Evolutionary conservation across 2,888 invertebrate species (phyloP).

Genomic region (Caenorhabditis sp.): DNA sequence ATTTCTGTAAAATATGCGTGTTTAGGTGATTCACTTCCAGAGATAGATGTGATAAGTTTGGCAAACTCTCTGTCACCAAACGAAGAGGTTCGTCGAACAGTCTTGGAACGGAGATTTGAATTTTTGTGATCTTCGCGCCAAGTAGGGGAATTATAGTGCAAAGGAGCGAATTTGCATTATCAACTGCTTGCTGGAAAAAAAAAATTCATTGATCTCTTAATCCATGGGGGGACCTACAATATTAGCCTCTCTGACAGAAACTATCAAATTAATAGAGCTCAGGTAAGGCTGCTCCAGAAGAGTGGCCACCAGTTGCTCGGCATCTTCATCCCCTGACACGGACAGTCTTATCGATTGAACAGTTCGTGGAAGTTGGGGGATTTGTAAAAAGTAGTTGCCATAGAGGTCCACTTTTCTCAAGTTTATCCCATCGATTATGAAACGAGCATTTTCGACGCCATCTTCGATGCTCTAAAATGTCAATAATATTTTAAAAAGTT

Average conservation of each 20-base stretch:
- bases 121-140: conserved; percentile 61
- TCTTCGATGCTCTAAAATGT: conserved; percentile 33
- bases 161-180: conserved; percentile 63
- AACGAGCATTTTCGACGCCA: conserved; percentile 27
- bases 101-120: conserved; percentile 61
- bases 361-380: conserved; percentile 64
- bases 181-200: conserved; percentile 59
- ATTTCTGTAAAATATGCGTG: conserved; percentile 54
- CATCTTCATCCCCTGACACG: conserved; percentile 65
- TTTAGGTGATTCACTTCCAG: conserved; percentile 63
- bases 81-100: conserved; percentile 61
- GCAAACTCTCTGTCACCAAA: conserved; percentile 55
- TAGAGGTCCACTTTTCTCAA: conserved; percentile 67
- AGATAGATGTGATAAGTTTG: conserved; percentile 60
- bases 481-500: no score
- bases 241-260: conserved; percentile 60
- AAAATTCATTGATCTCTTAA: no score
- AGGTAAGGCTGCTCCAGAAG: conserved; percentile 51
- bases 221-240: conserved; percentile 50
- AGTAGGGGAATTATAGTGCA: conserved; percentile 55
- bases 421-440: conserved; percentile 47
- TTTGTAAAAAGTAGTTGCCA: conserved; percentile 64
- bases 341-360: conserved; percentile 64
- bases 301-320: conserved; percentile 47
- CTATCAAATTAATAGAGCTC: conserved; percentile 57